These are phyloP conservation scores for Actenoides hombroni DNA, from an alignment of 2,113 vertebrate genomes.

Conservation along the genomic window DNA sequence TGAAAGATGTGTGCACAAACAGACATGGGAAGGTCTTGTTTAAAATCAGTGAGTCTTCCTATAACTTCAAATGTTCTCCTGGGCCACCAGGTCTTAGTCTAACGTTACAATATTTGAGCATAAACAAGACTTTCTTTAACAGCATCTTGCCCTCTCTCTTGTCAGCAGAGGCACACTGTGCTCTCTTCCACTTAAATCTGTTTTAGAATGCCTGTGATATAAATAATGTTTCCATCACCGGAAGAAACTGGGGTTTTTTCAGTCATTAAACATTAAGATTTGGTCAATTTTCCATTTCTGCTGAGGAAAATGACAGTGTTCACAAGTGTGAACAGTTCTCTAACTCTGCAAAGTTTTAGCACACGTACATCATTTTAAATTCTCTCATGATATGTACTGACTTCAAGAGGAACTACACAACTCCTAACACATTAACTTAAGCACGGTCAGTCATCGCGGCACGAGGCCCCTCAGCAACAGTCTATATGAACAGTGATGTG, in stretches of 20 bases:
- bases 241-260: not conserved
- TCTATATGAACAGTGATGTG: not conserved
- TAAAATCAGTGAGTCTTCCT: not conserved
- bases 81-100: not conserved
- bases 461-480: not conserved
- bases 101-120: not conserved
- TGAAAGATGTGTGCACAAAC: not conserved
- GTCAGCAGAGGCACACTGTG: not conserved
- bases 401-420: not conserved
- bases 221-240: not conserved
- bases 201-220: not conserved
- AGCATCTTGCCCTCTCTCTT: accelerated
- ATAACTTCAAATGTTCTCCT: not conserved
- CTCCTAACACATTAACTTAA: not conserved
- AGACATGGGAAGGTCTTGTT: not conserved
- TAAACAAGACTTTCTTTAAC: not conserved
- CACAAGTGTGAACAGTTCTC: not conserved
- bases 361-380: not conserved
- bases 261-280: not conserved
- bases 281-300: not conserved
- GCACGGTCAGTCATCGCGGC: not conserved
- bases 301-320: not conserved
- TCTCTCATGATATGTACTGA: not conserved
- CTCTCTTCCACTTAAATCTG: not conserved
- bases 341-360: not conserved